Conservation (phyloP, 1,140 invertebrate species). For the Aphelenchoides avenae region DNA sequence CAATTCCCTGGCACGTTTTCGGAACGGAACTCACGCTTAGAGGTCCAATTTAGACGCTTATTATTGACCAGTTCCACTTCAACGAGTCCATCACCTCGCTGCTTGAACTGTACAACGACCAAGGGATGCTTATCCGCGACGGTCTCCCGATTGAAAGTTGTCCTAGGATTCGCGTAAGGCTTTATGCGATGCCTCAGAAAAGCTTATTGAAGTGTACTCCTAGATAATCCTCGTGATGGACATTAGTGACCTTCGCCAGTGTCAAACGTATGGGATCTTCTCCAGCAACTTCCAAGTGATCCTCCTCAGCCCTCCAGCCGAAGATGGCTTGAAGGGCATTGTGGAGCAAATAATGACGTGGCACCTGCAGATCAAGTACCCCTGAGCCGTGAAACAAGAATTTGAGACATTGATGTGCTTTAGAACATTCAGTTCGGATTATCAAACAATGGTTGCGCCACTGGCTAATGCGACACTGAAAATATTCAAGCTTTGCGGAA, state of each 20-base stretch:
- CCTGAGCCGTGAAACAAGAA: too few species aligned
- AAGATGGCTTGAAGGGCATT: constrained; percentile 8
- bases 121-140: constrained; percentile 6
- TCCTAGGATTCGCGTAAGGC: neutral
- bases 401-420: neutral
- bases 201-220: constrained; percentile 25
- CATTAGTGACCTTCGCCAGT: constrained; percentile 8
- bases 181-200: neutral
- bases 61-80: constrained; percentile 30
- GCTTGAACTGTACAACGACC: constrained; percentile 31
- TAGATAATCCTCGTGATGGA: constrained; percentile 36
- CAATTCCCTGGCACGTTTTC: constrained; percentile 4
- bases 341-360: constrained; percentile 26
- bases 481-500: constrained; percentile 19
- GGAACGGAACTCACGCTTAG: too few species aligned
- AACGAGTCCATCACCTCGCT: constrained; percentile 13
- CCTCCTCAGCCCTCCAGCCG: constrained; percentile 5
- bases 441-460: constrained; percentile 15
- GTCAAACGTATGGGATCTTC: constrained; percentile 22
- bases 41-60: constrained; percentile 19
- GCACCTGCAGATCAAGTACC: constrained; percentile 31
- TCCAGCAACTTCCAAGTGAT: constrained; percentile 20
- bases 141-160: neutral
- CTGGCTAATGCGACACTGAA: constrained; percentile 14
- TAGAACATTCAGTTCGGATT: constrained; percentile 36